phyloP scores from a whole-genome alignment of 2,797 vertebrate species.

The Sebastes flavidus region DNA sequence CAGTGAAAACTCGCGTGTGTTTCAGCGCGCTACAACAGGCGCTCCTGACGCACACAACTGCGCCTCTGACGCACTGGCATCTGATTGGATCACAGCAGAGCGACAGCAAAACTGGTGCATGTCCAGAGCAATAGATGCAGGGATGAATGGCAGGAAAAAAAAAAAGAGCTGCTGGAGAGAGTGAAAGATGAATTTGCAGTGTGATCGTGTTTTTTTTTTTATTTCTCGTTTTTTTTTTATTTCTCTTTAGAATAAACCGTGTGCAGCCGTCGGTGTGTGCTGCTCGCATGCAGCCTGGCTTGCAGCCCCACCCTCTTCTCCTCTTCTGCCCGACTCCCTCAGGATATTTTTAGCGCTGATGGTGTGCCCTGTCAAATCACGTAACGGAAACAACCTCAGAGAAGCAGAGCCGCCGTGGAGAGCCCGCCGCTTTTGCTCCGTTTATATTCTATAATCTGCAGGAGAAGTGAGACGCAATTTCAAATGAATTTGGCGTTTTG shows the following conservation, averaged over 20 bases:
- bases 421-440: background rate
- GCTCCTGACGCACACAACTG: constrained; percentile 63
- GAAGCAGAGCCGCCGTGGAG: constrained; percentile 31
- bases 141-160: background rate
- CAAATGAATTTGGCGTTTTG: constrained; percentile 44
- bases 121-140: background rate
- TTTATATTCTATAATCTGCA: constrained; percentile 11
- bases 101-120: constrained; percentile 1
- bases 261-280: background rate
- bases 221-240: background rate
- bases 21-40: constrained; percentile 19
- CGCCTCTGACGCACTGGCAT: constrained; percentile 68
- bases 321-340: constrained; percentile 78
- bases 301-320: constrained; percentile 70
- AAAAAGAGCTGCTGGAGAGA: background rate
- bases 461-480: constrained; percentile 58
- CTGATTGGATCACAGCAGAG: constrained; percentile 58
- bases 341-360: constrained; percentile 83
- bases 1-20: constrained; percentile 15
- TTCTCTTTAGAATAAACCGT: background rate
- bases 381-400: constrained; percentile 78
- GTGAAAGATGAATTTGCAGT: background rate
- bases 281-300: constrained; percentile 3
- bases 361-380: constrained; percentile 76
- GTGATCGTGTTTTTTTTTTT: background rate